Evolutionary conservation across 2,888 invertebrate species (phyloP), one percentile per base, ranked within the genome.

Genomic region (Sericinus montela): DNA sequence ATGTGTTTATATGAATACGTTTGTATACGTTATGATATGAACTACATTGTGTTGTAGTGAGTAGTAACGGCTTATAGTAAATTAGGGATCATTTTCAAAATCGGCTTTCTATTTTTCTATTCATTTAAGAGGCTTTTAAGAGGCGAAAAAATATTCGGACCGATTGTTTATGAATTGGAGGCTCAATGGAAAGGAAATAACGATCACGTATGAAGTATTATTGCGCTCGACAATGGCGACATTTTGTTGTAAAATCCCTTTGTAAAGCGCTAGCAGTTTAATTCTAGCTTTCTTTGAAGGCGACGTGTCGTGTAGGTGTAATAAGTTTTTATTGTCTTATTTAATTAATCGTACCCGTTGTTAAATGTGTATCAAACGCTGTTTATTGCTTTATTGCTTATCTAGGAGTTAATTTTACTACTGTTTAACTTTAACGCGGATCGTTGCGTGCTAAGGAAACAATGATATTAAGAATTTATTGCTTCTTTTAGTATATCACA

Each of bases 141-240:
- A 28, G 28, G 8, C 9, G 1, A 28, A 9, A 28, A 73, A 78
- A 72, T 74, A 74, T 74, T 73, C 19, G 5, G 19, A 19, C 72
- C 78, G 77, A 78, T 79, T 76, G 78, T 79, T 72, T 69, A 69
- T 75, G 69, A 72, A 69, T 65, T 68, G 67, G 66, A 66, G 65
- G 62, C 63, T 77, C 73, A 84, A 82, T 80, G 73, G 71, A 77
- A 75, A 84, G 83, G 79, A 85, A 85, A 83, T 80, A 76, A 76
- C 81, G 80, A 81, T 80, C 82, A 56, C 56, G 56, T 56, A 81
- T 76, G 75, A 80, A 66, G 75, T 72, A 79, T 76, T 79, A 73
- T 72, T 68, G 63, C 60, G 59, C 59, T 49, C 3, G 15, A 45
- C 48, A 49, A 49, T 44, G 45, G 8, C 40, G 16, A 28, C 44